Base-by-base conservation (phyloP, 1,140 invertebrate species). In the Cecropterus lyciades region DNA sequence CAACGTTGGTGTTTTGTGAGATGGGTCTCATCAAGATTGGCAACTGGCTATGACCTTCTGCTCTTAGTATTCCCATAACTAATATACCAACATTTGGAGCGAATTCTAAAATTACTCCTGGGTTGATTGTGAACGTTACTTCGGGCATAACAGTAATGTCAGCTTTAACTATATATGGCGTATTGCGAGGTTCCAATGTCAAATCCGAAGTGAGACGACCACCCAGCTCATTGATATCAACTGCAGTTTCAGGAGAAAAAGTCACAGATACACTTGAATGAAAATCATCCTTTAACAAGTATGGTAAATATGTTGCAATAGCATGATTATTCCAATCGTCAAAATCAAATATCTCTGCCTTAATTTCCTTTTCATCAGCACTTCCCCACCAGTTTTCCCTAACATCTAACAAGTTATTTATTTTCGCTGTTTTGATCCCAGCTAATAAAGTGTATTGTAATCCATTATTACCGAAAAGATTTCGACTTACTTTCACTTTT, bases 271-370 rank as follows among this genome's bases (percentile, higher is more conserved):
- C 92, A 65, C 95, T 96, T 0, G 95, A 94, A 68, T 96, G 95
- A 73, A 97, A 95, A 49, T 94, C 93, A 75, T 97, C 94, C 81
- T 95, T 95, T 40, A 95, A 93, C 40, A 99, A 93, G 87, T 96
- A 99, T 0, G 98, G 99, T 64, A 95, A 94, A 87, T 96, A 99
- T 14, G 96, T 94, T 0, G 98, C 98, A 37, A 98, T 95, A 0
- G 98, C 98, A 87, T 98, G 98, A 91, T 98, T 98, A 84, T 99
- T 99, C 99, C 99, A 99, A 83, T 99, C 99, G 88, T 99, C 98
- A 93, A 99, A 99, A 93, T 99, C 99, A 88, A 99, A 99, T 73
- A 99, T 99, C 82, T 96, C 94, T 49, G 95, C 93, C 69, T 95
- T 93, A 24, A 99, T 99, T 30, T 93, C 89, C 5, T 84, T 84